Percentiles rank a stretch among this genome's conserved stretches.
These are phyloP conservation scores for Cyprinodon diabolis DNA, from an alignment of 2,797 vertebrate species.

Conservation along the genomic window DNA sequence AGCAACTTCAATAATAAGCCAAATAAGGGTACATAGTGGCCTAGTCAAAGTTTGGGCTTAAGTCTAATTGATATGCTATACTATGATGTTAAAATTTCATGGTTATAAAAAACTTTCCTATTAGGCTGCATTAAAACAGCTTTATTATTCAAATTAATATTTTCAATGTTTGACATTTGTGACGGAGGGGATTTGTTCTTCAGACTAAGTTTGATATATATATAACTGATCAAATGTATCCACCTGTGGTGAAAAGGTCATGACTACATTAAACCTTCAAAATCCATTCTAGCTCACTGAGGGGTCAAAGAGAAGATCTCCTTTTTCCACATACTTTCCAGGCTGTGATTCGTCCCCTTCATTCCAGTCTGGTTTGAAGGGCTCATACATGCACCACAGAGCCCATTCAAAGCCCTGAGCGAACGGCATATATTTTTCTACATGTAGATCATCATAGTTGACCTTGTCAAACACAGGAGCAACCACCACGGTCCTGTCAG, in stretches of 20 bases:
- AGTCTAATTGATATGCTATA: too few species aligned
- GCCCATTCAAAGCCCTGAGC: conserved; percentile 81
- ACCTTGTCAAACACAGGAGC: conserved; percentile 81
- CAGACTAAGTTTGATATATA: too few species aligned
- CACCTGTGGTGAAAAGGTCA: neutral
- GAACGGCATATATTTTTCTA: conserved; percentile 42
- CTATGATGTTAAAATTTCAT: too few species aligned
- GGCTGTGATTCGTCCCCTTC: conserved; percentile 65
- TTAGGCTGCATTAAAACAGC: too few species aligned
- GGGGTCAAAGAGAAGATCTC: neutral
- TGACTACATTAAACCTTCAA: too few species aligned
- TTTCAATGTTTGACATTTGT: neutral
- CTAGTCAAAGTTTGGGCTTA: too few species aligned
- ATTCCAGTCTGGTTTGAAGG: conserved; percentile 61
- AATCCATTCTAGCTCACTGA: neutral
- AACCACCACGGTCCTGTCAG: conserved; percentile 74
- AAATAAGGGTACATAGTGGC: too few species aligned
- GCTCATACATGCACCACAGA: conserved; percentile 78
- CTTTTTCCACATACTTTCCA: conserved; percentile 67
- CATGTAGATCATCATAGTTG: conserved; percentile 70
- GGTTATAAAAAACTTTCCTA: too few species aligned
- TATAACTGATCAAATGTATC: neutral
- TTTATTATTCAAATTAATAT: too few species aligned
- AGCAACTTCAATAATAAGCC: too few species aligned
- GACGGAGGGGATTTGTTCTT: neutral